These are phyloP conservation scores for Ridgeia piscesae DNA, from an alignment of 1,140 invertebrate genomes.

Conservation along the genomic window DNA sequence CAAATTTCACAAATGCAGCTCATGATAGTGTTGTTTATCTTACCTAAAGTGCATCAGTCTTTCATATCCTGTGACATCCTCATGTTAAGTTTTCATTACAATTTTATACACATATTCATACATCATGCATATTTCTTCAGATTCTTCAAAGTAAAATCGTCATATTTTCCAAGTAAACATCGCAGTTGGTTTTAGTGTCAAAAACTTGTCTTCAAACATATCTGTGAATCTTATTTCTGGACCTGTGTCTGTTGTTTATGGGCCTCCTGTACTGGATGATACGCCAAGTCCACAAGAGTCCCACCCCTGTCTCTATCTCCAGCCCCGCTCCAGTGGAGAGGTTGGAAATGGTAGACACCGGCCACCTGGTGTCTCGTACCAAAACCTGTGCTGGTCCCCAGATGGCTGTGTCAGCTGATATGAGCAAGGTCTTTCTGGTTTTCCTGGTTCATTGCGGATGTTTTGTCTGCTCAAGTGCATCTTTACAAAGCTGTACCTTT, in stretches of 20 bases:
- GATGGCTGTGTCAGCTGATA: background rate
- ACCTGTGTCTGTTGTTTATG: background rate
- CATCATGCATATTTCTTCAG: background rate
- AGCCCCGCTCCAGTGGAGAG: too few relatives aligned
- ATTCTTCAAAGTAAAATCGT: background rate
- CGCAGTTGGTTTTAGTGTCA: background rate
- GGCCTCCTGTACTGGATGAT: too few relatives aligned
- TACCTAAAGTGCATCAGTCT: background rate
- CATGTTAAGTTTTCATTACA: too few relatives aligned
- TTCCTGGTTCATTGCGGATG: background rate
- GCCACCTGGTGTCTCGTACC: background rate
- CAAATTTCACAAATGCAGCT: too few relatives aligned
- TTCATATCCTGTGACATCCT: background rate
- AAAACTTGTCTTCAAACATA: background rate
- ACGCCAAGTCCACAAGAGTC: background rate
- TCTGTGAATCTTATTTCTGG: background rate
- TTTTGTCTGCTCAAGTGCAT: background rate
- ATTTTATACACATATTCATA: background rate
- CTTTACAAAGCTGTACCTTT: too few relatives aligned
- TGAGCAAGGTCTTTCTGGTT: background rate
- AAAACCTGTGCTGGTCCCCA: background rate
- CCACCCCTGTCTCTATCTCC: background rate
- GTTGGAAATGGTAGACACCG: too few relatives aligned
- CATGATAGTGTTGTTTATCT: too few relatives aligned
- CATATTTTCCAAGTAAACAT: background rate